Conservation (phyloP, 2,797 vertebrate species). For the Karalla daura region DNA sequence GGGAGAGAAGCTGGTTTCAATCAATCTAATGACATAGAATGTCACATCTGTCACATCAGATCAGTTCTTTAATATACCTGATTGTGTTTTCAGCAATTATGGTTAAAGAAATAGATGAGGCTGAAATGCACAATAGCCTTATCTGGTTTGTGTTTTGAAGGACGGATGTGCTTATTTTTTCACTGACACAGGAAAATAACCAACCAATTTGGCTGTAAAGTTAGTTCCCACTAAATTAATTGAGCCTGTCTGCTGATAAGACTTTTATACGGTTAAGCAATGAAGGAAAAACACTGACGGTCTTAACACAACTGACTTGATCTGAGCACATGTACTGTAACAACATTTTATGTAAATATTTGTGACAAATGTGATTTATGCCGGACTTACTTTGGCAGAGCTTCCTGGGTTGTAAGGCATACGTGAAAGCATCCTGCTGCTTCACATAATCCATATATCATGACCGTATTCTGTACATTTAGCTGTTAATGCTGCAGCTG, state of each 20-base stretch:
- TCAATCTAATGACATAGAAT: too few relatives aligned
- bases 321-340: not conserved
- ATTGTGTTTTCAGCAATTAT: too few relatives aligned
- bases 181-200: not conserved
- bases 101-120: too few relatives aligned
- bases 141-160: not conserved
- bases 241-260: not conserved
- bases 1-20: too few relatives aligned
- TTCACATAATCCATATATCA: constrained; percentile 2
- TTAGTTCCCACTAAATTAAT: constrained; percentile 1
- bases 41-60: too few relatives aligned
- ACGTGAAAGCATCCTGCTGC: constrained; percentile 13
- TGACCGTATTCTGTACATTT: not conserved
- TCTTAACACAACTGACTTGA: constrained; percentile 6
- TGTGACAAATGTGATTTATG: constrained; percentile 12
- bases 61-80: too few relatives aligned
- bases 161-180: constrained; percentile 3
- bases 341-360: constrained; percentile 9
- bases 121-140: not conserved
- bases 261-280: not conserved
- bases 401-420: not conserved
- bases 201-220: not conserved
- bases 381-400: constrained; percentile 16
- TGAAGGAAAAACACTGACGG: not conserved
- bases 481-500: not conserved